Conservation (phyloP, 2,797 vertebrate genomes). For the Xenopus petersii region DNA sequence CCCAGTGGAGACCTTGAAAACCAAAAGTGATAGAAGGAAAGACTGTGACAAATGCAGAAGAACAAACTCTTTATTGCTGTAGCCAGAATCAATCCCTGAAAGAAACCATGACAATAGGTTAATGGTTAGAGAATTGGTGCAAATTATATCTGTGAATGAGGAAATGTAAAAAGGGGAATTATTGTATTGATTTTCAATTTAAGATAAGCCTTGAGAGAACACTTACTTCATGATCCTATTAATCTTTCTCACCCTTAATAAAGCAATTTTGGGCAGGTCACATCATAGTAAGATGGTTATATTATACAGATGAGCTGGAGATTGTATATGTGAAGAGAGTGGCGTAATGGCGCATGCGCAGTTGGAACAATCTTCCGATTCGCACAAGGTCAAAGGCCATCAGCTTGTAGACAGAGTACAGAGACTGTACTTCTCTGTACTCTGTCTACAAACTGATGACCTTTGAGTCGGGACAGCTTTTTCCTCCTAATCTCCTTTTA, state of each 20-base stretch:
- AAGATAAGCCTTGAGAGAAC: background rate
- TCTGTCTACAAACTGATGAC: no score
- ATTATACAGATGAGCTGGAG: background rate
- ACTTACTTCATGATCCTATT: background rate
- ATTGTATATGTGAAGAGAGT: no score
- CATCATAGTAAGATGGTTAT: background rate
- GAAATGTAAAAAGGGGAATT: background rate
- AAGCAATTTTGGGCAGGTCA: background rate
- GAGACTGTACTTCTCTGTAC: no score
- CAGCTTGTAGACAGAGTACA: no score
- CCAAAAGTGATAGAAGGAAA: background rate
- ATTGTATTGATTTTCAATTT: background rate
- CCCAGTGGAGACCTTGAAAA: conserved; percentile 1
- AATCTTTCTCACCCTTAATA: background rate
- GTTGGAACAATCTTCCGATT: no score
- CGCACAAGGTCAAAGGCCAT: no score
- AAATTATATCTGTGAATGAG: background rate
- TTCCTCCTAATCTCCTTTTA: no score
- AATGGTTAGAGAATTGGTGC: background rate
- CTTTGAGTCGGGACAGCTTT: no score
- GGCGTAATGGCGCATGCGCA: no score
- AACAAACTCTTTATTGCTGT: background rate
- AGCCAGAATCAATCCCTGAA: background rate
- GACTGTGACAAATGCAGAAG: background rate
- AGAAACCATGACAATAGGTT: background rate